Percentiles rank a stretch among this genome's conserved stretches.
These are phyloP conservation scores for Atherinomorus stipes DNA, from an alignment of 2,113 vertebrate species.

Conservation along the genomic window DNA sequence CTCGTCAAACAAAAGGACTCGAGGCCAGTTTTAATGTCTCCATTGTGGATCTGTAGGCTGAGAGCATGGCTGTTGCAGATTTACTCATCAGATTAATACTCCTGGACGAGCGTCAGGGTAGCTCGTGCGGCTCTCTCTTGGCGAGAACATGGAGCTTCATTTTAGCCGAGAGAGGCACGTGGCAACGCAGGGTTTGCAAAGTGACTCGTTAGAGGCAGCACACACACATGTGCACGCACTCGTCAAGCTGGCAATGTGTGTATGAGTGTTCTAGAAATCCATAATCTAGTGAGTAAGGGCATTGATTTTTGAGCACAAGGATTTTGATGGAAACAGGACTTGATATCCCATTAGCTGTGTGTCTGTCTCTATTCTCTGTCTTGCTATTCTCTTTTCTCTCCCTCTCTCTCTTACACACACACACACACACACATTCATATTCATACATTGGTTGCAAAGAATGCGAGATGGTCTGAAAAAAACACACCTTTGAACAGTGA, in stretches of 20 bases:
- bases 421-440: constrained; percentile 33
- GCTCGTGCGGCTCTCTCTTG: constrained; percentile 40
- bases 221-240: constrained; percentile 38
- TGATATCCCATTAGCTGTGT: constrained; percentile 70
- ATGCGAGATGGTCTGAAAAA: constrained; percentile 59
- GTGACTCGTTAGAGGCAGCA: constrained; percentile 59
- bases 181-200: constrained; percentile 55
- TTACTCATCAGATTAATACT: constrained; percentile 54
- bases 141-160: constrained; percentile 41
- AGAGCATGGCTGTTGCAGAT: constrained; percentile 48
- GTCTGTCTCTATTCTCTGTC: constrained; percentile 63
- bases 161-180: constrained; percentile 49
- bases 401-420: constrained; percentile 14
- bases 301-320: constrained; percentile 67
- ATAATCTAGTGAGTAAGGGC: constrained; percentile 72
- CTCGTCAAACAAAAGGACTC: constrained; percentile 46
- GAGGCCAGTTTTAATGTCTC: constrained; percentile 44
- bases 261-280: constrained; percentile 71
- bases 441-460: constrained; percentile 61
- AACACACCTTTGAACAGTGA: constrained; percentile 58
- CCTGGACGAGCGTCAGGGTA: constrained; percentile 39
- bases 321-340: constrained; percentile 72
- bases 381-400: constrained; percentile 40
- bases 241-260: constrained; percentile 50
- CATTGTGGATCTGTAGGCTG: constrained; percentile 46